Base-by-base conservation (phyloP, 2,797 vertebrate genomes). In the Enteromius anoplus region DNA sequence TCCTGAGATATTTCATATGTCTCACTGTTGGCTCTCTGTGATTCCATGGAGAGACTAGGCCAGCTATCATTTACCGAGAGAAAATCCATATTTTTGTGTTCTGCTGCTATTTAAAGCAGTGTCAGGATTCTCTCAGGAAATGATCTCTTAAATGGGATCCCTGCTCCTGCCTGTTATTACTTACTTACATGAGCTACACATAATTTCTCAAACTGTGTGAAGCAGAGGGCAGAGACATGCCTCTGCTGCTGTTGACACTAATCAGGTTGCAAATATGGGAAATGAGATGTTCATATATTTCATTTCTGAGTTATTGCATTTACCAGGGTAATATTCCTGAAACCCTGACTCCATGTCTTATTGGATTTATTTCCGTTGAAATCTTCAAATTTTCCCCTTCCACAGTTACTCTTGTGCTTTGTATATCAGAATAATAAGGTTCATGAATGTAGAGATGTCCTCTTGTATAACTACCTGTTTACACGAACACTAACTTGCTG, bases 51-150 rank as follows among this genome's bases (percentile, higher is more conserved):
- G 49, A 76, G 82, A 62, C 42, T 58, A 40, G 60, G 69, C 76
- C 83, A 82, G 65, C 80, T 85, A 78, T 69, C 82, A 66, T 60
- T 84, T 84, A 86, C 91, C 90, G 88, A 91, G 91, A 90, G 91
- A 88, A 91, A 93, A 86, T 92, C 92, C 90, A 91, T 91, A 92
- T 92, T 89, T 88, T 91, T 89, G 90, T 92, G 91, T 90, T 82
- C 90, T 90, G 92, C 91, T 92, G 91, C 92, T 93, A 94, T 92
- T 94, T 94, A 92, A 91, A 90, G 89, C 86, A 87, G 80, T 91
- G 85, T 90, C 87, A 72, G 80, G 89, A 88, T 85, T 87, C 83
- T 87, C 85, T 75, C 83, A 78, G 84, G 85, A 86, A 87, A 85
- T 92, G 90, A 90, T 85, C 84, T 82, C 69, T 87, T 85, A 87